Base-by-base conservation (phyloP, 64 coral and sea anemone species). In the Stichodactyla helianthus region DNA sequence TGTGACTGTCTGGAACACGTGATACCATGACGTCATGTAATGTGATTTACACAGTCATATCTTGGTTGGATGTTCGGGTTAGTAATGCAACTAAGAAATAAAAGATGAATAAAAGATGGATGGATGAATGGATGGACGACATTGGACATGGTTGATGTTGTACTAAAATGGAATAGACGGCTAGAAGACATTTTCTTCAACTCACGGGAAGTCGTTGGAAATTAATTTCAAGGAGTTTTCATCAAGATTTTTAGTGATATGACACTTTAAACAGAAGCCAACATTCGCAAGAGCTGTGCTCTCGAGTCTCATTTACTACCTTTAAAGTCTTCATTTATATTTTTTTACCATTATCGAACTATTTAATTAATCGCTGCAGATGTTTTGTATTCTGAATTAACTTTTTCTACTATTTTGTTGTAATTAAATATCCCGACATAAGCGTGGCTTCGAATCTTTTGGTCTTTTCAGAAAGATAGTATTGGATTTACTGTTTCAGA, bases 321-420 rank as follows among this genome's bases (percentile, higher is more conserved):
- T 13, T 7, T 22, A n/a, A 9, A 8, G 63, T 5, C 5, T n/a
- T 8, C 9, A 68, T 7, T 68, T 68, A 22, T 23, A 68, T 68
- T 7, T 68, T 68, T 68, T 22, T 22, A 68, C 19, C 6, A 20
- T 68, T 20, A 68, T 8, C 7, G 9, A 68, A 23, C 63, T 68
- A 68, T 68, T 68, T 68, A 25, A 68, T 68, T 68, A 68, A n/a
- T 68, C n/a, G n/a, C n/a, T 68, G 63, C 25, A 68, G n/a, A 68
- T 68, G 63, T 68, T 68, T 44, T 68, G 25, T 68, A 18, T 20
- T 68, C 63, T 68, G 63, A 23, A 68, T 25, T 22, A 9, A 7
- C n/a, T 7, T 68, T 68, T 68, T 68, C 6, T 68, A 68, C n/a
- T 68, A 68, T 68, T 68, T 68, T 22, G 19, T 22, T 3, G 18